Conservation (phyloP, 2,113 vertebrate genomes). For the Pelvicachromis taeniatus region DNA sequence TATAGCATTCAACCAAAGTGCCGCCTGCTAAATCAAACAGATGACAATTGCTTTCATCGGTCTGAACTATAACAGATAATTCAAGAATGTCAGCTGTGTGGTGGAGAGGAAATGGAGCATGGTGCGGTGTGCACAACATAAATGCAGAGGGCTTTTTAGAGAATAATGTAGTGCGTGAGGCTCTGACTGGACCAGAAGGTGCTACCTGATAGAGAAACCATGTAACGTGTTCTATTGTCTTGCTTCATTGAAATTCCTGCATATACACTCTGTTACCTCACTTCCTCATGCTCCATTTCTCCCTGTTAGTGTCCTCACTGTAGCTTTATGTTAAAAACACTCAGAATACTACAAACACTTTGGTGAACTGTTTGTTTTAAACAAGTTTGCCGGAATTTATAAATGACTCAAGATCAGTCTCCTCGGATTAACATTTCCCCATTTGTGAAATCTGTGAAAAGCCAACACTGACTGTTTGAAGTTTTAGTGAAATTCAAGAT, state of each 20-base stretch:
- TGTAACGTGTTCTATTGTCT: background rate
- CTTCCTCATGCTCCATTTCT: background rate
- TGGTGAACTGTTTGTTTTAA: background rate
- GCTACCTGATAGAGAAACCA: background rate
- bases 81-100: constrained; percentile 2
- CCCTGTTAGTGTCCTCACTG: background rate
- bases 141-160: constrained; percentile 4
- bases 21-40: background rate
- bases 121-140: background rate
- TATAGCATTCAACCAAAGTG: background rate
- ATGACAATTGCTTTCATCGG: constrained; percentile 51
- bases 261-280: background rate
- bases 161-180: background rate
- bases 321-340: background rate
- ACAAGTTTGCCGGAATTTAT: background rate
- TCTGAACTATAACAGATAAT: constrained; percentile 13
- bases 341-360: background rate
- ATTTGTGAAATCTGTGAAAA: background rate
- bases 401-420: background rate
- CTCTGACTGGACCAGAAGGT: background rate
- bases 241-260: background rate
- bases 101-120: constrained; percentile 28
- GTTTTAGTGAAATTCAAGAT: background rate
- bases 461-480: background rate
- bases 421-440: background rate